Conservation (phyloP, 2,888 invertebrate genomes). For the Aphelenchoides bicaudatus region DNA sequence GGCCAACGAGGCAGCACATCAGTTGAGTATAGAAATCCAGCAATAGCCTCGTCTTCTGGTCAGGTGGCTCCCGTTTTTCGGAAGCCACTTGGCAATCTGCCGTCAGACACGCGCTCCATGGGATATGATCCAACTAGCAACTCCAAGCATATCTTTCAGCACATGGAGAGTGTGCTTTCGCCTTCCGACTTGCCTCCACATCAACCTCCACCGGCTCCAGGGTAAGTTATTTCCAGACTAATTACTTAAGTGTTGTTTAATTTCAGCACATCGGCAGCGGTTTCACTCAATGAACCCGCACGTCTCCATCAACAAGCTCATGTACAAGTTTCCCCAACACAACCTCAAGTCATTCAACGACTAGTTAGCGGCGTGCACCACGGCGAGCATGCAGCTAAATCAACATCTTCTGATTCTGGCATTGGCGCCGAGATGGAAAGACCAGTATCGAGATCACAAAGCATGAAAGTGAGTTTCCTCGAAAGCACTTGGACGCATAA, state of each 20-base stretch:
- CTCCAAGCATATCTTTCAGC: slow-evolving; percentile 12
- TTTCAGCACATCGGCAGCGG: too few species aligned
- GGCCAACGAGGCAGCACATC: slow-evolving; percentile 21
- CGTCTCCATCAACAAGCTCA: too few species aligned
- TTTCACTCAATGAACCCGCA: too few species aligned
- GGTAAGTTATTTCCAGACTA: too few species aligned
- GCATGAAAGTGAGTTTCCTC: slow-evolving; percentile 25
- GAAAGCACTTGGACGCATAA: not conserved
- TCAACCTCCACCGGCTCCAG: slow-evolving; percentile 14
- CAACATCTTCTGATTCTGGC: slow-evolving; percentile 55
- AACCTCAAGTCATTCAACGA: too few species aligned
- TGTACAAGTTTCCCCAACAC: too few species aligned
- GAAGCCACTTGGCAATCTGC: too few species aligned
- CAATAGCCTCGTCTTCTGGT: too few species aligned
- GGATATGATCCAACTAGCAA: slow-evolving; percentile 18
- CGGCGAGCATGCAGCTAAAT: slow-evolving; percentile 37
- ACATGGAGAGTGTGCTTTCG: slow-evolving; percentile 17
- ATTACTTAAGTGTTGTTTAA: too few species aligned
- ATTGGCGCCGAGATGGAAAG: slow-evolving; percentile 48
- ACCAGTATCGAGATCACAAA: slow-evolving; percentile 28
- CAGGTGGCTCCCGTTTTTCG: too few species aligned
- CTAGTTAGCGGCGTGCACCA: slow-evolving; percentile 22
- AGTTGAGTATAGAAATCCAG: too few species aligned
- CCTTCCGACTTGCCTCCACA: slow-evolving; percentile 24
- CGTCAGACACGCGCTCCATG: slow-evolving; percentile 21